Evolutionary conservation across 1,140 invertebrate species (phyloP).

Genomic region (Euwallacea similis): DNA sequence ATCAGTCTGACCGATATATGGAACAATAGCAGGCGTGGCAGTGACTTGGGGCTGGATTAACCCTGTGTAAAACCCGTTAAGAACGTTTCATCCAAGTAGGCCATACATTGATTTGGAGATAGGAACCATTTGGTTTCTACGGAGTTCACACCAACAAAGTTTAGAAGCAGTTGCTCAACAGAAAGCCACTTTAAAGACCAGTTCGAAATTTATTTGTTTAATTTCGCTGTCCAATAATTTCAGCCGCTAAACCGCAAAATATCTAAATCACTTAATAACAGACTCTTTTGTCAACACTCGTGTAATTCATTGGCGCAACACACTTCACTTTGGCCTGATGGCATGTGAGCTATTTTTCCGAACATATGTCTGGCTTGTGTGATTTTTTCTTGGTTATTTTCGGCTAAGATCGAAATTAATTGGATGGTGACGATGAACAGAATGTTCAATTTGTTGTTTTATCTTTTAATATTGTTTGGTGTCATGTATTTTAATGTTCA

Average conservation of each 20-base stretch:
- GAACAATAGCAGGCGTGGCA: constrained; percentile 13
- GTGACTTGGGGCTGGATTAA: constrained; percentile 2
- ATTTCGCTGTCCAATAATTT: too few relatives aligned
- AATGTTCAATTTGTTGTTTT: too few relatives aligned
- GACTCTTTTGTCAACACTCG: constrained; percentile 5
- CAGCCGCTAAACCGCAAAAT: background rate
- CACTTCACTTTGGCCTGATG: too few relatives aligned
- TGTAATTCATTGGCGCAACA: background rate
- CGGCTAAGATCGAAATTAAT: constrained; percentile 3
- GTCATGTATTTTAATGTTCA: too few relatives aligned
- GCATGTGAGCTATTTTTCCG: background rate
- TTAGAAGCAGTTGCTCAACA: too few relatives aligned
- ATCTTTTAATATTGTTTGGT: too few relatives aligned
- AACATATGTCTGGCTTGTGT: background rate
- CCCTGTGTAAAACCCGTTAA: background rate
- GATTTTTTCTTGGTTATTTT: background rate
- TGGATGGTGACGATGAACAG: background rate
- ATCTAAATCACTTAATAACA: background rate
- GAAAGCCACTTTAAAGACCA: too few relatives aligned
- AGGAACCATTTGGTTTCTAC: too few relatives aligned
- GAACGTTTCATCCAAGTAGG: too few relatives aligned
- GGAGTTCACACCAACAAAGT: too few relatives aligned
- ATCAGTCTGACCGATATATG: constrained; percentile 17
- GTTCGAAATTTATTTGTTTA: too few relatives aligned
- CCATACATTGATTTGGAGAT: too few relatives aligned